A percentile compares a stretch with the other conserved stretches of the same genome.
phyloP scores from a whole-genome alignment of 2,797 vertebrate genomes.

The Thunnus albacares region DNA sequence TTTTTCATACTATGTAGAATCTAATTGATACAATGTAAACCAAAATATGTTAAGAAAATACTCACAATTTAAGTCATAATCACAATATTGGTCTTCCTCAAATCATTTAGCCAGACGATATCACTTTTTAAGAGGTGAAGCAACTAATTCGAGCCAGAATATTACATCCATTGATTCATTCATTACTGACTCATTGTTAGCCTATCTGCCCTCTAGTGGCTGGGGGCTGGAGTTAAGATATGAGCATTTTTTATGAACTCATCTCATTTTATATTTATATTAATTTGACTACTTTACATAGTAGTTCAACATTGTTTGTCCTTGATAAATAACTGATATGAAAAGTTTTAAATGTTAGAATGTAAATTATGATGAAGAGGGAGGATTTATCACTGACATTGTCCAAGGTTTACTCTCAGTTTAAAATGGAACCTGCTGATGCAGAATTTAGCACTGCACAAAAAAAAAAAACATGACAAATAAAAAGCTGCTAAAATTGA shows the following conservation, averaged over 20 bases:
- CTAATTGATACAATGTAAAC: too few relatives aligned
- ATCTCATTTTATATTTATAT: not conserved
- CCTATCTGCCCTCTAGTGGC: not conserved
- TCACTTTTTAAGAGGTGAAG: not conserved
- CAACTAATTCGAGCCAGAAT: not conserved
- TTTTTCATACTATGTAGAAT: too few relatives aligned
- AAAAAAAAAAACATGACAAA: too few relatives aligned
- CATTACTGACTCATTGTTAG: not conserved
- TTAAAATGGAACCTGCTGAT: too few relatives aligned
- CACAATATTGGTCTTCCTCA: not conserved
- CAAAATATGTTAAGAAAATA: too few relatives aligned
- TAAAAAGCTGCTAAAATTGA: not conserved
- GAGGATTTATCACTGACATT: not conserved
- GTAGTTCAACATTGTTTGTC: not conserved
- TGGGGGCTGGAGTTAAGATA: not conserved
- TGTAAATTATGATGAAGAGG: not conserved
- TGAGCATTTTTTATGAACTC: not conserved
- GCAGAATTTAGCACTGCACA: too few relatives aligned
- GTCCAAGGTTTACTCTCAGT: too few relatives aligned
- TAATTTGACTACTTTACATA: not conserved
- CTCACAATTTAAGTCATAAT: not conserved
- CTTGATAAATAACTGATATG: conserved; percentile 2
- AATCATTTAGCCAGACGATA: not conserved
- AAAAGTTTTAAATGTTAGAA: not conserved
- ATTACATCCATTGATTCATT: not conserved